A percentile compares a stretch with the other conserved stretches of the same genome.
phyloP scores from a whole-genome alignment of 2,797 vertebrate genomes.

The Thripadectes ignobilis region DNA sequence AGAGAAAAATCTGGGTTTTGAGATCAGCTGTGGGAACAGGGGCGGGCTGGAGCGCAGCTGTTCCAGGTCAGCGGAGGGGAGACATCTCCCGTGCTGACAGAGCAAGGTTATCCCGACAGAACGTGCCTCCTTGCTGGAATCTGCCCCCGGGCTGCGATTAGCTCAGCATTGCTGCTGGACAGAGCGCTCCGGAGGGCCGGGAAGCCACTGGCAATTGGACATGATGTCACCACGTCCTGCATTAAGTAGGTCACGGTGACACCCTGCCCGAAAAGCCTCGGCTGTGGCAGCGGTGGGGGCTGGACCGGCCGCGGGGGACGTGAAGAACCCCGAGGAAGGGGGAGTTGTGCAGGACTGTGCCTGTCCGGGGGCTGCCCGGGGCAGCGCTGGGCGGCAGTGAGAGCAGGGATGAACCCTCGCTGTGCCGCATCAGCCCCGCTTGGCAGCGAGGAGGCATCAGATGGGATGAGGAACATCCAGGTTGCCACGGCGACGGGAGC shows the following conservation, averaged over 20 bases:
- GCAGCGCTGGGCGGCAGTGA: not conserved
- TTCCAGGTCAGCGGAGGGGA: not conserved
- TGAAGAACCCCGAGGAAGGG: not conserved
- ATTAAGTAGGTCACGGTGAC: constrained; percentile 14
- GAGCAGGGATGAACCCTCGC: not conserved
- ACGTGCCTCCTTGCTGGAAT: not conserved
- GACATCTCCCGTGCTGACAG: not conserved
- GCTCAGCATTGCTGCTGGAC: not conserved
- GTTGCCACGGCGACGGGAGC: constrained; percentile 82
- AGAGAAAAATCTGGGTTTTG: constrained; percentile 31
- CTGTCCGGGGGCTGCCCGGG: not conserved
- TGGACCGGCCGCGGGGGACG: rapidly evolving
- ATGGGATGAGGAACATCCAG: constrained; percentile 77
- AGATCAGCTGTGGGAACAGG: constrained; percentile 5
- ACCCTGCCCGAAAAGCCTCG: not conserved
- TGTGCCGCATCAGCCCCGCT: constrained; percentile 31
- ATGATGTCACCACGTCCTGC: not conserved
- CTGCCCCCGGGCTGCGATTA: not conserved
- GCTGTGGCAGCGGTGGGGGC: rapidly evolving
- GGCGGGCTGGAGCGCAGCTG: not conserved
- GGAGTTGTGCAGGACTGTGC: rapidly evolving
- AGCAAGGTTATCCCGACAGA: not conserved
- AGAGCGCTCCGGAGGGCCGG: not conserved
- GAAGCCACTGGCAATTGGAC: not conserved
- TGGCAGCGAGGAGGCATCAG: constrained; percentile 79